These are phyloP conservation scores for Vireo griseus DNA, from an alignment of 2,797 vertebrate genomes.

Conservation along the genomic window DNA sequence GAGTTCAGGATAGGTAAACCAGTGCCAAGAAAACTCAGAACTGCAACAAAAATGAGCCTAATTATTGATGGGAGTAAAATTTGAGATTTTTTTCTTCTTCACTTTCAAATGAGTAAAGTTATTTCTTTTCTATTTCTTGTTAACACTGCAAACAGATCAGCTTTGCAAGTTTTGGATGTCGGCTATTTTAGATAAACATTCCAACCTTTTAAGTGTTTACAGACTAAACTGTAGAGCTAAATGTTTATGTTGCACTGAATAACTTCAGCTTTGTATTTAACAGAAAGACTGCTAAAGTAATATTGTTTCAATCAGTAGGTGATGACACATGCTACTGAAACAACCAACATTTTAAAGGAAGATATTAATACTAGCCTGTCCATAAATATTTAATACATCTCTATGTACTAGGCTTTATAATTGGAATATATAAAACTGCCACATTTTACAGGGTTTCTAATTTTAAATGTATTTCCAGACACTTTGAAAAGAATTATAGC, in stretches of 20 bases:
- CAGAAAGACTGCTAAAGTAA: constrained; percentile 13
- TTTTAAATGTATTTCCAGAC: background rate
- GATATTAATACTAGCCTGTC: background rate
- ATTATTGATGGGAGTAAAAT: background rate
- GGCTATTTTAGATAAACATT: constrained; percentile 42
- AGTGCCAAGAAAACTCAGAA: background rate
- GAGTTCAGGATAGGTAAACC: background rate
- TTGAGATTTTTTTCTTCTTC: background rate
- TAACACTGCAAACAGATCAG: background rate
- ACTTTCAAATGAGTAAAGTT: background rate
- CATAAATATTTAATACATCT: background rate
- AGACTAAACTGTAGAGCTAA: constrained; percentile 44
- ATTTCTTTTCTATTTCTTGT: background rate
- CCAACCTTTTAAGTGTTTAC: constrained; percentile 42
- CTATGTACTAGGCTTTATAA: background rate
- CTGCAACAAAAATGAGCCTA: background rate
- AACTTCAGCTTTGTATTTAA: constrained; percentile 20
- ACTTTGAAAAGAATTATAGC: background rate
- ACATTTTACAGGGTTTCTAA: background rate
- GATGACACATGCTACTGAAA: constrained; percentile 16
- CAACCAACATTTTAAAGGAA: background rate
- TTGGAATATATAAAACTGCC: background rate
- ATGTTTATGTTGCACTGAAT: constrained; percentile 36
- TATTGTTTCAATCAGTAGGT: constrained; percentile 48
- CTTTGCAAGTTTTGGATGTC: constrained; percentile 13